Evolutionary conservation across 2,888 invertebrate genomes (phyloP).

Genomic region (Sphaerophoria rueppellii): DNA sequence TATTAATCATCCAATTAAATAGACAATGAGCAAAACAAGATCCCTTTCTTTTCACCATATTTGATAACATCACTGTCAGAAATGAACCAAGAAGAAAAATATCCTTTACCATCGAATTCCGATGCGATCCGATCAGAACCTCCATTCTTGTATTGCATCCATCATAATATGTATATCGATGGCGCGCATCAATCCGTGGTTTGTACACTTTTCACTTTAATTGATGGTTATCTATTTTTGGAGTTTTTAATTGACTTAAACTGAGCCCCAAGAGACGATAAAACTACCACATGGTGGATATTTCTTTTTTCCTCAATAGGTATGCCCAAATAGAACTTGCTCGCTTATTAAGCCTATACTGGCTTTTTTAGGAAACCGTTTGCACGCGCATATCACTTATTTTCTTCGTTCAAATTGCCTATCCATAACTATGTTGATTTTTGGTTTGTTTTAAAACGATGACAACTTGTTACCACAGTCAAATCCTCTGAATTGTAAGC

Average conservation of each 20-base stretch:
- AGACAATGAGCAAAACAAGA: conserved; percentile 13
- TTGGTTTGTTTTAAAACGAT: neutral
- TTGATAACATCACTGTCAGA: conserved; percentile 1
- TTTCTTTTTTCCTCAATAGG: conserved; percentile 2
- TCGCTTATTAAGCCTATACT: conserved; percentile 49
- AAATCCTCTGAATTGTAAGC: conserved; percentile 2
- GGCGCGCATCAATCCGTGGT: conserved; percentile 37
- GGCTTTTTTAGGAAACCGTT: conserved; percentile 59
- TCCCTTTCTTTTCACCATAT: conserved; percentile 37
- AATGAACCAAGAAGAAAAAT: neutral
- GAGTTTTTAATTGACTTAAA: conserved; percentile 75
- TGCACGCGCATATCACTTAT: conserved; percentile 44
- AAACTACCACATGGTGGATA: conserved; percentile 40
- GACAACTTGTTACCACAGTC: conserved; percentile 10
- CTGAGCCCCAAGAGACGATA: conserved; percentile 59
- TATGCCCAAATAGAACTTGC: conserved; percentile 69
- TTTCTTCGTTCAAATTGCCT: conserved; percentile 20
- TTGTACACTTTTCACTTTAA: conserved; percentile 71
- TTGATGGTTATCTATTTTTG: conserved; percentile 75
- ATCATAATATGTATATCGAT: conserved; percentile 37
- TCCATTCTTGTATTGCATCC: conserved; percentile 41
- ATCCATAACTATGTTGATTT: conserved; percentile 2
- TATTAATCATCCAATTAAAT: conserved; percentile 64
- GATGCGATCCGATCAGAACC: conserved; percentile 49
- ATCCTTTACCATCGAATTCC: conserved; percentile 10